A percentile compares a stretch with the other conserved stretches of the same genome.
Evolutionary conservation across 2,113 vertebrate genomes (phyloP).

Genomic region (Montifringilla adamsi): DNA sequence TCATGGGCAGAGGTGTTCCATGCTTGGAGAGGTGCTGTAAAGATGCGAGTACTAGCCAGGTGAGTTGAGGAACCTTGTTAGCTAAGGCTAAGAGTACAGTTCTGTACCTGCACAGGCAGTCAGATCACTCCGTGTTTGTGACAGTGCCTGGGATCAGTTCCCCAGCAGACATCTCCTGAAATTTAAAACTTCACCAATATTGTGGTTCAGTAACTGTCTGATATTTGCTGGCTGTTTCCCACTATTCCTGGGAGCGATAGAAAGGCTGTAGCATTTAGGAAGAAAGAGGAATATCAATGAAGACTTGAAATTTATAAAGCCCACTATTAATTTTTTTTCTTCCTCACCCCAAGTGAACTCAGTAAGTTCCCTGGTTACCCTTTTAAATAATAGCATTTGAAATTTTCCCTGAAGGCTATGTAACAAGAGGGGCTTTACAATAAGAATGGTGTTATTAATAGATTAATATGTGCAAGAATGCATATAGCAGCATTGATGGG

Average conservation of each 20-base stretch:
- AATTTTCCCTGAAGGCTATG: background rate
- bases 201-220: background rate
- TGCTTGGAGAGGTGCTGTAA: background rate
- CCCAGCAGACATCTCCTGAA: background rate
- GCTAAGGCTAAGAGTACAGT: background rate
- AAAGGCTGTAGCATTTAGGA: background rate
- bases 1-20: background rate
- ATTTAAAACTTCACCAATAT: background rate
- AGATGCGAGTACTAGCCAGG: fast-evolving
- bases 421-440: background rate
- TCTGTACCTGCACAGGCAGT: background rate
- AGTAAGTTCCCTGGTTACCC: background rate
- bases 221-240: background rate
- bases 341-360: background rate
- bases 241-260: background rate
- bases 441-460: background rate
- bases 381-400: background rate
- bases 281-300: background rate
- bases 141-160: background rate
- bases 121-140: background rate
- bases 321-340: background rate
- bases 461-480: background rate
- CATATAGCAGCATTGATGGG: background rate
- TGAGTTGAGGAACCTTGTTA: background rate
- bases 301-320: background rate